Evolutionary conservation across 1,140 invertebrate genomes (phyloP), one percentile per base, ranked within the genome.

Genomic region (Berghia stephanieae): DNA sequence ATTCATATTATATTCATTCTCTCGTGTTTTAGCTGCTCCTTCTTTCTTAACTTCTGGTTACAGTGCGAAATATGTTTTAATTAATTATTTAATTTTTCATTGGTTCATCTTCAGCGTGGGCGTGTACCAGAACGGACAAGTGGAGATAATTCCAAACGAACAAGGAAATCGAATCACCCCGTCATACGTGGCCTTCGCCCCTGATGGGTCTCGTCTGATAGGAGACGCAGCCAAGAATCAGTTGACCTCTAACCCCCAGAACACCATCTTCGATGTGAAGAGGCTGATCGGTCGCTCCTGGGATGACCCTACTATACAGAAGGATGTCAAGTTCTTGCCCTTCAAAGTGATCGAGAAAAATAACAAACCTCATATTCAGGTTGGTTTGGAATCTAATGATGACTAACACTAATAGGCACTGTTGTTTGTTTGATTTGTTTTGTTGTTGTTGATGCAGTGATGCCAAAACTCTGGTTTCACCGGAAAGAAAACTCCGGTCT

Each of bases 141-240:
- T 99, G n/a, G 97, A 99, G 92, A 99, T 99, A 80, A 99, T 99
- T 83, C 95, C 97, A 74, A 99, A 99, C 85, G 97, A 99, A 88
- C 97, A 98, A 90, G 97, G 97, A 90, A 99, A 99, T 90, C 93
- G 97, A 85, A 99, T 98, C 86, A 99, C 97, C 1, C 97, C 97
- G 21, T 98, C 96, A 0, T 99, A 98, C 88, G 97, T 99, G 40
- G 97, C 96, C 10, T 99, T 99, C 89, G 98, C 96, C 3, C 91
- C 92, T 71, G 97, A 98, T 81, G 96, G 96, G n/a, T 96, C 98
- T 89, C 93, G 97, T 87, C 91, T 98, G n/a, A 98, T 98, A 80
- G 97, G 97, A 84, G 96, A 98, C 90, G 96, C 97, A 55, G 97
- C 97, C 42, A 99, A 99, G 90, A 99, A 98, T 91, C 97, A 99